A percentile compares a stretch with the other conserved stretches of the same genome.
Evolutionary conservation across 2,888 invertebrate species (phyloP).

Genomic region (Cosmia trapezina): DNA sequence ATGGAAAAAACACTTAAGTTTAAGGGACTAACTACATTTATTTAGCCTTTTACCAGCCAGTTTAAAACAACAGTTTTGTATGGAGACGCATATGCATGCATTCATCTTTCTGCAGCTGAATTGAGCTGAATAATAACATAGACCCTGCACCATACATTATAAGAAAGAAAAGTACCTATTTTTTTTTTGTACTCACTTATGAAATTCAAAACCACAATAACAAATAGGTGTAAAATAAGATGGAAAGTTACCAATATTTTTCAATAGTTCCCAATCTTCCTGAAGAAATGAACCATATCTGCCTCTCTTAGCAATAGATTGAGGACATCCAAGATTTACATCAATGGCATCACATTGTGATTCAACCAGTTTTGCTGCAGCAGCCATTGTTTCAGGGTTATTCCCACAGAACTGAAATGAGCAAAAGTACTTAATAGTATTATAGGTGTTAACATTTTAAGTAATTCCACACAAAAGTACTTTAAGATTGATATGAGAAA

Average conservation of each 20-base stretch:
- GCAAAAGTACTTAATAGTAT: slow-evolving; percentile 6
- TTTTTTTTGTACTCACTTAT: not conserved
- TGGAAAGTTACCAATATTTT: slow-evolving; percentile 92
- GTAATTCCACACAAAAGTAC: too few species aligned
- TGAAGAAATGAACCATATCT: slow-evolving; percentile 99
- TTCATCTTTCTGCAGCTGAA: too few species aligned
- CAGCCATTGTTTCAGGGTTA: slow-evolving; percentile 95
- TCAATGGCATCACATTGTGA: slow-evolving; percentile 98
- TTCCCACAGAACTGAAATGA: slow-evolving; percentile 98
- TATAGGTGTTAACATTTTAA: too few species aligned
- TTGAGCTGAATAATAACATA: not conserved
- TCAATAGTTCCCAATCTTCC: slow-evolving; percentile 97
- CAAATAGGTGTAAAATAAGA: not conserved
- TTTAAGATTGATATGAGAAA: not conserved
- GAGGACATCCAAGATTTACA: slow-evolving; percentile 99
- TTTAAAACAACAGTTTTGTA: too few species aligned
- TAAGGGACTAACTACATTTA: too few species aligned
- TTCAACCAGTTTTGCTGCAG: slow-evolving; percentile 96
- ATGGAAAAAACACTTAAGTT: not conserved
- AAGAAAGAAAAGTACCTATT: not conserved
- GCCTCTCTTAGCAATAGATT: slow-evolving; percentile 98
- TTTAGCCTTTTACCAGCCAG: too few species aligned
- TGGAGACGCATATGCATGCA: too few species aligned
- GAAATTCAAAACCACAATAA: not conserved
- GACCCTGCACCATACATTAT: not conserved